Evolutionary conservation across 2,113 vertebrate species (phyloP).

Genomic region (Semnornis frantzii): DNA sequence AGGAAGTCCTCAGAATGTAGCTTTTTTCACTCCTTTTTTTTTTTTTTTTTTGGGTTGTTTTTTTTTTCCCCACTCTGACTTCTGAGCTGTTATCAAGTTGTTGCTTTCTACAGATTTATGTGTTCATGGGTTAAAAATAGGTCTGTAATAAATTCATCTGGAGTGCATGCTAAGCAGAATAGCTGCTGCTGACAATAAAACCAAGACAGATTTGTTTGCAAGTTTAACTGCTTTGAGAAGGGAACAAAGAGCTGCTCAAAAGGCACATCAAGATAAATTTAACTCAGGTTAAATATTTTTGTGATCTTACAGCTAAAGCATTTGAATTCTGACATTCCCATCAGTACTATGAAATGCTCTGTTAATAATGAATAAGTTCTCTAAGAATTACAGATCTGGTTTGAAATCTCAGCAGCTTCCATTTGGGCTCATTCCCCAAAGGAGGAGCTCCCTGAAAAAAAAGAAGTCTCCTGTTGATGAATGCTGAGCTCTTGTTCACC

Average conservation of each 20-base stretch:
- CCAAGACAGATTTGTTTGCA: neutral
- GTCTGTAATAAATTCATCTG: slow-evolving; percentile 1
- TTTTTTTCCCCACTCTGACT: neutral
- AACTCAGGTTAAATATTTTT: slow-evolving; percentile 47
- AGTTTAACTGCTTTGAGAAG: neutral
- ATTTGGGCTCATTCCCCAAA: neutral
- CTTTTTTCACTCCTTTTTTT: neutral
- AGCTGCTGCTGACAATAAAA: slow-evolving; percentile 7
- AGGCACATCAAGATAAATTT: slow-evolving; percentile 12
- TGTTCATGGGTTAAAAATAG: slow-evolving; percentile 5
- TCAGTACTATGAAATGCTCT: slow-evolving; percentile 2
- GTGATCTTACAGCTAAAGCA: slow-evolving; percentile 4
- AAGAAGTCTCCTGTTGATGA: neutral
- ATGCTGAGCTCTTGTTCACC: neutral
- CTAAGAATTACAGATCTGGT: neutral
- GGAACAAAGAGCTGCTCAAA: slow-evolving; percentile 16
- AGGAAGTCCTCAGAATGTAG: neutral
- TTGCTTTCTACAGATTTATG: neutral
- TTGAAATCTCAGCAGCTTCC: neutral
- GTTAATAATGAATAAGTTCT: slow-evolving; percentile 28
- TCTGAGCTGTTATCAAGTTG: neutral
- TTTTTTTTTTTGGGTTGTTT: neutral
- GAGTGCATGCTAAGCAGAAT: neutral
- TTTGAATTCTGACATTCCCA: slow-evolving; percentile 22
- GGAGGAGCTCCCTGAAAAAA: neutral